These are phyloP conservation scores for Nilaparvata lugens DNA, from an alignment of 1,140 invertebrate species.

Conservation along the genomic window DNA sequence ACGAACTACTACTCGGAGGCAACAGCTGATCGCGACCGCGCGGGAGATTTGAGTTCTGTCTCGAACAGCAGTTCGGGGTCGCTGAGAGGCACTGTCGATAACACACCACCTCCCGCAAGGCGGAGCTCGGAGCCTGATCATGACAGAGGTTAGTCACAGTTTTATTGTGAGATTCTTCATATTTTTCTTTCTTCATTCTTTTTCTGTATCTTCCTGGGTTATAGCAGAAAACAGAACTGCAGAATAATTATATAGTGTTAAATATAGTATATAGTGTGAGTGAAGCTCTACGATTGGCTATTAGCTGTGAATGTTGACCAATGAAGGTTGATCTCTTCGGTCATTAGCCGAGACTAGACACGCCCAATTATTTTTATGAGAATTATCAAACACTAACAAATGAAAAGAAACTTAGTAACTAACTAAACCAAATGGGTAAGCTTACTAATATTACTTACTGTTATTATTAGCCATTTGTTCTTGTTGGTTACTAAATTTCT, in stretches of 20 bases:
- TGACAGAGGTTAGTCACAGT: conserved; percentile 39
- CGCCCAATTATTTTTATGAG: background rate
- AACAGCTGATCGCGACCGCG: conserved; percentile 12
- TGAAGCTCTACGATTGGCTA: too few relatives aligned
- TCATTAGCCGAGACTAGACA: too few relatives aligned
- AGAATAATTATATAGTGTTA: background rate
- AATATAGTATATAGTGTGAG: too few relatives aligned
- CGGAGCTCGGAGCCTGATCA: conserved; percentile 38
- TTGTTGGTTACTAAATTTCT: too few relatives aligned
- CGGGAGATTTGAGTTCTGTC: conserved; percentile 41
- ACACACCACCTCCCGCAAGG: conserved; percentile 10
- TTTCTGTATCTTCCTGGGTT: background rate
- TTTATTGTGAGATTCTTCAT: background rate
- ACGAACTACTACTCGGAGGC: conserved; percentile 31
- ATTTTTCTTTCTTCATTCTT: background rate
- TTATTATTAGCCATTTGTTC: too few relatives aligned
- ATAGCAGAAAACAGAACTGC: background rate
- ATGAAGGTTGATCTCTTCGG: too few relatives aligned
- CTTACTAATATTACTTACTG: too few relatives aligned
- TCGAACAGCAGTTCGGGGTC: conserved; percentile 43
- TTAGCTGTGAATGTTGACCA: too few relatives aligned
- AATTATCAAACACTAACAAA: too few relatives aligned
- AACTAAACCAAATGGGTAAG: too few relatives aligned
- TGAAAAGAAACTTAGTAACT: too few relatives aligned
- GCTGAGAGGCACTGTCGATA: conserved; percentile 19